phyloP scores from a whole-genome alignment of 2,113 vertebrate species.

The Trogon melanurus region DNA sequence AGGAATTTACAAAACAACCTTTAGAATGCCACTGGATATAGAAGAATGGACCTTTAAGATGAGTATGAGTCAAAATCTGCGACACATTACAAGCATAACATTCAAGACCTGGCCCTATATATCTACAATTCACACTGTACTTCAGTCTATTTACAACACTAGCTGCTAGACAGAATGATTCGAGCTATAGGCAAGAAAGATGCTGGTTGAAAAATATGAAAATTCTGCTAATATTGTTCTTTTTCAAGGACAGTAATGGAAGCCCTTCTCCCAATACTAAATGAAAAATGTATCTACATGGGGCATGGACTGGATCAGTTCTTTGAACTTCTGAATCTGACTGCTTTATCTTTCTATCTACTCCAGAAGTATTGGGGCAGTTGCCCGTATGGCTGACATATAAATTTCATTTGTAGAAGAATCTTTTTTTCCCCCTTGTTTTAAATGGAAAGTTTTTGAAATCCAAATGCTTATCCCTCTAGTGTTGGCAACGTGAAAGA shows the following conservation, averaged over 20 bases:
- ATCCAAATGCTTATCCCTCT: background rate
- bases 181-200: background rate
- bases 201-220: accelerated
- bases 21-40: background rate
- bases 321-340: background rate
- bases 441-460: background rate
- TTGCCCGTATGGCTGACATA: background rate
- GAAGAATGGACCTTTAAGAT: background rate
- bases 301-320: background rate
- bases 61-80: background rate
- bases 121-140: background rate
- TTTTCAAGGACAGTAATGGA: background rate
- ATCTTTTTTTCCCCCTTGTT: background rate
- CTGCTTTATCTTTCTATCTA: background rate
- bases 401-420: background rate
- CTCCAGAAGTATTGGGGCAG: background rate
- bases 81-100: background rate
- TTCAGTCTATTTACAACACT: background rate
- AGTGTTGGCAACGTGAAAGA: background rate
- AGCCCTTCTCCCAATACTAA: background rate
- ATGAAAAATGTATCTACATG: background rate
- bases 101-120: background rate
- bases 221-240: background rate
- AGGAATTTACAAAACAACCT: background rate
- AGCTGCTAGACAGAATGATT: background rate